Percentiles rank a stretch among this genome's conserved stretches.
These are phyloP conservation scores for Chesias legatella DNA, from an alignment of 2,888 invertebrate species.

Conservation along the genomic window DNA sequence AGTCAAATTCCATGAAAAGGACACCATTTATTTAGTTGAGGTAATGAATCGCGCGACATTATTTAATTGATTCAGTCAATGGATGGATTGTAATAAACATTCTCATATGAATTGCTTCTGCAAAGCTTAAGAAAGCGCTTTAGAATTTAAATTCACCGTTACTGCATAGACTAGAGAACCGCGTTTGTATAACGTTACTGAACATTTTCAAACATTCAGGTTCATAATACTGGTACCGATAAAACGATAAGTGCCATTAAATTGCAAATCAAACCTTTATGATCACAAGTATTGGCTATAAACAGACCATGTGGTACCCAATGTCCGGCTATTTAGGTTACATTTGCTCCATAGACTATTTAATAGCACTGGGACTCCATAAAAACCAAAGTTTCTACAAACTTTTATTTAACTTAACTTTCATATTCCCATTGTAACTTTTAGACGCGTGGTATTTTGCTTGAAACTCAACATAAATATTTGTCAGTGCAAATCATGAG, in stretches of 20 bases:
- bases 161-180: conserved; percentile 8
- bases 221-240: conserved; percentile 24
- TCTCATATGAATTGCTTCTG: conserved; percentile 7
- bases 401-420: no score
- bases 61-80: conserved; percentile 19
- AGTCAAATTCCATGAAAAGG: conserved; percentile 10
- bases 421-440: no score
- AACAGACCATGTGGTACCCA: conserved; percentile 17
- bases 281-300: conserved; percentile 10
- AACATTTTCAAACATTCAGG: conserved; percentile 23
- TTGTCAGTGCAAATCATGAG: no score
- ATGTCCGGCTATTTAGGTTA: conserved; percentile 15
- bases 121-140: no score
- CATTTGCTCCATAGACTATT: no score
- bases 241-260: conserved; percentile 31
- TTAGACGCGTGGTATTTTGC: no score
- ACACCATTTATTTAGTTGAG: conserved; percentile 11
- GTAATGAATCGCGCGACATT: conserved; percentile 10
- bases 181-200: conserved; percentile 6
- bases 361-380: no score
- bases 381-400: no score
- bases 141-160: conserved; percentile 9
- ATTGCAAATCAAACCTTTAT: conserved; percentile 29
- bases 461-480: no score
- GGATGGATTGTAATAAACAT: conserved; percentile 11